Base-by-base conservation (phyloP, 2,888 invertebrate genomes). In the Drosophila formosana region DNA sequence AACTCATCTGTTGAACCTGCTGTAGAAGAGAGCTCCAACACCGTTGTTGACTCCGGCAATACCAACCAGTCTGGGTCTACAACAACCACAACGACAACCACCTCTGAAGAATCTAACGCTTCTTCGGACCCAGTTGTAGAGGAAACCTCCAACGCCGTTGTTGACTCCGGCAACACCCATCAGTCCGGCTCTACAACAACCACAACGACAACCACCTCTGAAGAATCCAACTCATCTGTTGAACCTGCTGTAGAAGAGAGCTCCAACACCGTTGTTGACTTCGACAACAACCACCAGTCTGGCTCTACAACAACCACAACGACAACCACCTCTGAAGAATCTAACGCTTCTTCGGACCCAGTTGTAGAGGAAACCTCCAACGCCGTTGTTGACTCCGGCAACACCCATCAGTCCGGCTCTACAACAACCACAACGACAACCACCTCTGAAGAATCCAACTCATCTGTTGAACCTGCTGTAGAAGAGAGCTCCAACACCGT, bases 121-220 rank as follows among this genome's bases (percentile, higher is more conserved):
- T 41, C 41, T 1, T 39, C 9, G 1, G 39, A 41, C 0, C 52
- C 52, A 5, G 41, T 41, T 26, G 52, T 28, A 1, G 3, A 41
- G 7, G 39, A 52, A 5, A 28, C 1, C 23, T 32, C 50, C 1
- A 23, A 18, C 34, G 34, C 50, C 11, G 34, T 50, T 23, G 50
- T 34, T 50, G 50, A 50, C 4, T 34, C 32, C 1, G 50, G 50
- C 13, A 49, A 49, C 30, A 34, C 25, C 32, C 25, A 49, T 6
- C 30, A 63, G 32, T 55, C 62, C 4, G 34, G 55, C 13, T 55
- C 55, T 8, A 55, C 61, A 30, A 62, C 61, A 23, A 62, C 61
- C 37, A 34, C 50, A 50, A 50, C 50, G 32, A 50, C 11, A 50
- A 50, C 50, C 34, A 50, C 32, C 11, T 50, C 50, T 0, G 32